A percentile compares a stretch with the other conserved stretches of the same genome.
Evolutionary conservation across 2,888 invertebrate species (phyloP).

Genomic region (Rhaphigaster nebulosa): DNA sequence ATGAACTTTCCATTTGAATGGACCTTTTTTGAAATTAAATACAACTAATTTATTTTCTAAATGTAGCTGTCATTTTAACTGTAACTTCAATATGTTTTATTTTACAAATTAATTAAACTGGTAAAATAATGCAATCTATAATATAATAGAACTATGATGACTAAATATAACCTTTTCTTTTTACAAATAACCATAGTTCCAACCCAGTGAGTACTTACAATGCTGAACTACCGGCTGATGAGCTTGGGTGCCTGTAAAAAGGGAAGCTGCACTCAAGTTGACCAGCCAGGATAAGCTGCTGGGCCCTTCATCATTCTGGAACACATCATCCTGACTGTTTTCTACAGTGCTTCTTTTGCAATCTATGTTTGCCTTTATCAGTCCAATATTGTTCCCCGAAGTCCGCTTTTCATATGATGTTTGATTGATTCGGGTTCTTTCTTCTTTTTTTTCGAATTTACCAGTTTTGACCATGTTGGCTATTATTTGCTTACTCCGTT

Average conservation of each 20-base stretch:
- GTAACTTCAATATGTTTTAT: not conserved
- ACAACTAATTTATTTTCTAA: too few species aligned
- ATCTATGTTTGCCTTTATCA: not conserved
- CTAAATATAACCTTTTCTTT: too few species aligned
- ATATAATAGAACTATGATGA: not conserved
- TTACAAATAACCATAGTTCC: too few species aligned
- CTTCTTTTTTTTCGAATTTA: conserved; percentile 15
- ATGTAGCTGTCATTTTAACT: not conserved
- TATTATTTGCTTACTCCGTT: conserved; percentile 2
- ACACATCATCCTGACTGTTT: not conserved
- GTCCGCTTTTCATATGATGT: not conserved
- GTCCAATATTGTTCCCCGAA: not conserved
- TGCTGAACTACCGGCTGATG: not conserved
- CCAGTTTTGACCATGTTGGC: not conserved
- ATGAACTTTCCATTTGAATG: too few species aligned
- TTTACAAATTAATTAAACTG: not conserved
- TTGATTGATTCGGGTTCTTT: not conserved
- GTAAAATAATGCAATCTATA: too few species aligned
- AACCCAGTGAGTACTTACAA: not conserved
- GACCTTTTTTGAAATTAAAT: too few species aligned
- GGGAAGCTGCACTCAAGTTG: conserved; percentile 66
- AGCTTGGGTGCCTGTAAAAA: conserved; percentile 62
- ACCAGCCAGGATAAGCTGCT: conserved; percentile 66
- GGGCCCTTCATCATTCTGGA: conserved; percentile 59
- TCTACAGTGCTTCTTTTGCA: not conserved